A percentile compares a stretch with the other conserved stretches of the same genome.
Conservation (phyloP, 2,888 invertebrate species). For the Phaedon cochleariae region DNA sequence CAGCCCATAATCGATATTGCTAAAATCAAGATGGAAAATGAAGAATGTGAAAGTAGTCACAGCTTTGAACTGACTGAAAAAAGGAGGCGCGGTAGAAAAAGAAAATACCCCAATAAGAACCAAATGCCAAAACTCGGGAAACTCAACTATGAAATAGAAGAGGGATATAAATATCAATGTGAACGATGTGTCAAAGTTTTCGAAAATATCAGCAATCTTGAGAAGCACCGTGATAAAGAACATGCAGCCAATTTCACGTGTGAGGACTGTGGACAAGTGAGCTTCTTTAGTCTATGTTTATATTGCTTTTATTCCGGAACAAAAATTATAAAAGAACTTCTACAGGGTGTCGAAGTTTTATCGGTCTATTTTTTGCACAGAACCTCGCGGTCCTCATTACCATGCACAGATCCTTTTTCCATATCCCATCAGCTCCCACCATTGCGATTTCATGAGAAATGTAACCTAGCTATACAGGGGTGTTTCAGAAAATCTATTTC, state of each 20-base stretch:
- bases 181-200: constrained; percentile 58
- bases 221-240: constrained; percentile 57
- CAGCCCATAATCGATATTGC: constrained; percentile 14
- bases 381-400: no score
- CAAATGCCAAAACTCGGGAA: constrained; percentile 42
- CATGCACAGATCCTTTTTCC: no score
- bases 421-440: no score
- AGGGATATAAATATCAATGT: constrained; percentile 60
- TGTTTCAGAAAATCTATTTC: no score
- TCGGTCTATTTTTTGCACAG: no score
- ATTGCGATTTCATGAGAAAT: no score
- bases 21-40: constrained; percentile 25
- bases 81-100: constrained; percentile 50
- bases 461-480: no score
- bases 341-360: no score
- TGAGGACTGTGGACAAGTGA: constrained; percentile 61
- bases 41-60: background rate
- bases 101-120: constrained; percentile 53
- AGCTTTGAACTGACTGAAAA: constrained; percentile 29
- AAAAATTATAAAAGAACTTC: constrained; percentile 4
- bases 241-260: constrained; percentile 60
- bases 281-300: background rate
- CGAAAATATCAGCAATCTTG: constrained; percentile 54
- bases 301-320: no score
- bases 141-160: constrained; percentile 43